These are phyloP conservation scores for Fregetta grallaria DNA, from an alignment of 2,113 vertebrate species.

Conservation along the genomic window DNA sequence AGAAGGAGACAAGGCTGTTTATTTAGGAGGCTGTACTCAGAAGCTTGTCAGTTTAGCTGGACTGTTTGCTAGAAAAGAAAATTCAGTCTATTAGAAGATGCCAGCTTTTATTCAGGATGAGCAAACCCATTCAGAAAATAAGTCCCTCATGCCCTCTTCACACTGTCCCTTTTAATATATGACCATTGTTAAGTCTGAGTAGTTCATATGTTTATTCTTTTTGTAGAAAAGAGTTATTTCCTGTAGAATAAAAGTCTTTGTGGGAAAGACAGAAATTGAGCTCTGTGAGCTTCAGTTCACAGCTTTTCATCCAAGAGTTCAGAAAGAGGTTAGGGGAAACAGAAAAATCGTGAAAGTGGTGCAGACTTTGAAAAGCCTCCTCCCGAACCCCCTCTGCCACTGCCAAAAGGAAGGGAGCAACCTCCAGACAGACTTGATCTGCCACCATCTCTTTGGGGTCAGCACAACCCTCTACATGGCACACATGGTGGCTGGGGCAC, in stretches of 20 bases:
- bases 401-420: not conserved
- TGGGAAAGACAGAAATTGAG: not conserved
- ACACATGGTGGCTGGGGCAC: not conserved
- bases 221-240: conserved; percentile 23
- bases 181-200: not conserved
- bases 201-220: not conserved
- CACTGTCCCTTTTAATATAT: not conserved
- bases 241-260: conserved; percentile 10
- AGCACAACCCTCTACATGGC: not conserved
- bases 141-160: not conserved
- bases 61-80: conserved; percentile 9
- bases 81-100: conserved; percentile 13
- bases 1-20: conserved; percentile 1
- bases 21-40: conserved; percentile 7
- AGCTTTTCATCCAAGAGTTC: not conserved
- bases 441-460: not conserved
- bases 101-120: conserved; percentile 52
- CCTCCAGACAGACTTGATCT: not conserved
- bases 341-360: not conserved
- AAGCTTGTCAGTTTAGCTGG: conserved; percentile 4
- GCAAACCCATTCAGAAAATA: conserved; percentile 29
- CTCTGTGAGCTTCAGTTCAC: not conserved
- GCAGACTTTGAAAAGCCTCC: not conserved
- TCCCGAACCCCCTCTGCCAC: not conserved
- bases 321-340: not conserved